Percentiles rank a stretch among this genome's conserved stretches.
These are phyloP conservation scores for Ceratitis capitata DNA, from an alignment of 1,140 invertebrate species.

Conservation along the genomic window DNA sequence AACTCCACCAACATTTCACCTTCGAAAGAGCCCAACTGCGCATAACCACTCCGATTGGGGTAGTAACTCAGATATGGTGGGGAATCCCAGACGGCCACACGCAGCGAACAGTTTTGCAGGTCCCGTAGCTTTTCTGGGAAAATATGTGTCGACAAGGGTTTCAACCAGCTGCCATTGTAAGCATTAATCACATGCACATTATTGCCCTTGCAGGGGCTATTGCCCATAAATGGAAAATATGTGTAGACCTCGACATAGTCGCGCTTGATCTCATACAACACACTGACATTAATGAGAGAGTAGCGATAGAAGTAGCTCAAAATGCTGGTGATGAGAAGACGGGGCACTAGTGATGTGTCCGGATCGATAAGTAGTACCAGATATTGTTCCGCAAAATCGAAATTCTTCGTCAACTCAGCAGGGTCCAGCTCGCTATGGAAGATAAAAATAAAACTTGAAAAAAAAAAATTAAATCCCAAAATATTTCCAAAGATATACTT, in stretches of 20 bases:
- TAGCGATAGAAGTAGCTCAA: conserved; percentile 40
- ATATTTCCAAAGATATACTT: neutral
- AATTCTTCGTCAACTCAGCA: neutral
- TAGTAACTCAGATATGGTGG: conserved; percentile 40
- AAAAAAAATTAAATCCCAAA: too few species aligned
- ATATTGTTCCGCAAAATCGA: conserved; percentile 38
- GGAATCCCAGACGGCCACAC: conserved; percentile 41
- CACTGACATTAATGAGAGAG: conserved; percentile 38
- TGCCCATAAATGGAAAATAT: conserved; percentile 34
- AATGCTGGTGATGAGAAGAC: neutral
- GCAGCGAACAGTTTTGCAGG: conserved; percentile 29
- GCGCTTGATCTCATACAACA: conserved; percentile 3
- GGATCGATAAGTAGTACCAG: conserved; percentile 7
- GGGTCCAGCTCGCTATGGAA: conserved; percentile 38
- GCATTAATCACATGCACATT: conserved; percentile 12
- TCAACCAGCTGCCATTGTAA: conserved; percentile 11
- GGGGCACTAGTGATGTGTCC: neutral
- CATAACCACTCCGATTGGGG: neutral
- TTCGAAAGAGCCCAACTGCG: conserved; percentile 34
- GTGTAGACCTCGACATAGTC: conserved; percentile 35
- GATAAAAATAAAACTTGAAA: neutral
- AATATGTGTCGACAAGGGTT: neutral
- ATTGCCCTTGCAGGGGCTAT: neutral
- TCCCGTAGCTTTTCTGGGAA: conserved; percentile 12
- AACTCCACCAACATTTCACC: conserved; percentile 22